phyloP scores from a whole-genome alignment of 1,140 invertebrate genomes.

The Cotesia vestalis region DNA sequence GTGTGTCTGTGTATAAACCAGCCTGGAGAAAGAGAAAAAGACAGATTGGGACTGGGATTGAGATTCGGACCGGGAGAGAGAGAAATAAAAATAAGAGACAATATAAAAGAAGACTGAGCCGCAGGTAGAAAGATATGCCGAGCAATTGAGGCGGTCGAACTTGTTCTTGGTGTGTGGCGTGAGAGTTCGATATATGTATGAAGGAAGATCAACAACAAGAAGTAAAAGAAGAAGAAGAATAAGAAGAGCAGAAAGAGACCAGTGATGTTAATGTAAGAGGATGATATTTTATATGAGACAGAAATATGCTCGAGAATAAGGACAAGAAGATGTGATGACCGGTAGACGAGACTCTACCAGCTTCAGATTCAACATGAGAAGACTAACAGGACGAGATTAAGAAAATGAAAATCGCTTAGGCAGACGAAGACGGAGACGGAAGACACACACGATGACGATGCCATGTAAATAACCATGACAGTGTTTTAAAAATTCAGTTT shows the following conservation, averaged over 20 bases:
- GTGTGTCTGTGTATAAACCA: too few relatives aligned
- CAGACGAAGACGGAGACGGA: not conserved
- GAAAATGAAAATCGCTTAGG: slow-evolving; percentile 16
- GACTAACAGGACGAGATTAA: not conserved
- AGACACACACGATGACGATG: not conserved
- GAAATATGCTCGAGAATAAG: not conserved
- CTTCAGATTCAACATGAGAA: not conserved
- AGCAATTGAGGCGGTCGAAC: slow-evolving; percentile 5
- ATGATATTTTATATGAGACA: slow-evolving; percentile 14
- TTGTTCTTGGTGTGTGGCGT: slow-evolving; percentile 10
- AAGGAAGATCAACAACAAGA: not conserved
- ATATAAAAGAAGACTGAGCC: not conserved
- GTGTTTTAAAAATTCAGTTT: slow-evolving; percentile 24
- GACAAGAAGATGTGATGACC: slow-evolving; percentile 5
- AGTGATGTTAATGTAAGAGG: not conserved
- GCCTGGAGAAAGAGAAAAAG: too few relatives aligned
- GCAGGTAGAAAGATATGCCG: not conserved
- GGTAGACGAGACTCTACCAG: not conserved
- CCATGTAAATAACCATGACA: not conserved
- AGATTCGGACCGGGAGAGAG: not conserved
- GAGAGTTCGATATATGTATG: slow-evolving; percentile 5
- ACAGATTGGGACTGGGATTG: too few relatives aligned
- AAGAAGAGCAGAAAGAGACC: not conserved
- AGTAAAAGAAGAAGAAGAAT: not conserved
- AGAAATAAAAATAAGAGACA: slow-evolving; percentile 1